Percentiles rank a stretch among this genome's conserved stretches.
Conservation (phyloP, 2,888 invertebrate genomes). For the Acanthopleura granulata region DNA sequence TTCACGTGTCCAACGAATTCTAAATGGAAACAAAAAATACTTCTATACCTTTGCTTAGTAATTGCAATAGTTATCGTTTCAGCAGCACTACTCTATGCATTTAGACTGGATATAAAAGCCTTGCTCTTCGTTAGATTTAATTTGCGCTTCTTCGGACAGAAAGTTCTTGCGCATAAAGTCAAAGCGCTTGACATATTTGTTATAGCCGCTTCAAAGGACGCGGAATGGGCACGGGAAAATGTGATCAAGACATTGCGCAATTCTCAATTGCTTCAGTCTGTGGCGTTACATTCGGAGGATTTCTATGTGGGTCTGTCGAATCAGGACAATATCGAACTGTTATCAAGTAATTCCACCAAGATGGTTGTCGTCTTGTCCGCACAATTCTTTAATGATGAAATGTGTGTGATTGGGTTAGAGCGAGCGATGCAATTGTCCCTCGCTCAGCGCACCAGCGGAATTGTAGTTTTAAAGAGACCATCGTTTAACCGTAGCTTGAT, state of each 20-base stretch:
- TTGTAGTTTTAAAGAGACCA: background rate
- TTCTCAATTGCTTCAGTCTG: background rate
- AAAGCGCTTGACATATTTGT: background rate
- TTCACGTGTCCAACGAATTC: background rate
- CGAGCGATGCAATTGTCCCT: background rate
- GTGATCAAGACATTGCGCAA: background rate
- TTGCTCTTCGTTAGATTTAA: background rate
- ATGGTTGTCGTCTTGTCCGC: background rate
- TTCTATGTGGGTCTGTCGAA: background rate
- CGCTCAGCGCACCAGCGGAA: background rate
- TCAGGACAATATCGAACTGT: conserved; percentile 1
- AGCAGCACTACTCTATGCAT: background rate
- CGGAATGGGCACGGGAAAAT: background rate
- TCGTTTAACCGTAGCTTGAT: background rate
- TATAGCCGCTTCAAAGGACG: background rate
- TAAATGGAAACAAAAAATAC: background rate
- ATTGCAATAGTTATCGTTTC: background rate
- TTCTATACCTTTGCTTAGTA: background rate
- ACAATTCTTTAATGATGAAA: background rate
- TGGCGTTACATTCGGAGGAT: background rate
- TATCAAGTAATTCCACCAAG: background rate
- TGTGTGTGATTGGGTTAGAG: background rate
- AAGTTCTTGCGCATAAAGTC: background rate
- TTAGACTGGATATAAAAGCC: conserved; percentile 4
- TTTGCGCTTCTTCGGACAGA: background rate